These are phyloP conservation scores for Peromyscus aztecus DNA, from an alignment of 2,797 vertebrate genomes.

Conservation along the genomic window DNA sequence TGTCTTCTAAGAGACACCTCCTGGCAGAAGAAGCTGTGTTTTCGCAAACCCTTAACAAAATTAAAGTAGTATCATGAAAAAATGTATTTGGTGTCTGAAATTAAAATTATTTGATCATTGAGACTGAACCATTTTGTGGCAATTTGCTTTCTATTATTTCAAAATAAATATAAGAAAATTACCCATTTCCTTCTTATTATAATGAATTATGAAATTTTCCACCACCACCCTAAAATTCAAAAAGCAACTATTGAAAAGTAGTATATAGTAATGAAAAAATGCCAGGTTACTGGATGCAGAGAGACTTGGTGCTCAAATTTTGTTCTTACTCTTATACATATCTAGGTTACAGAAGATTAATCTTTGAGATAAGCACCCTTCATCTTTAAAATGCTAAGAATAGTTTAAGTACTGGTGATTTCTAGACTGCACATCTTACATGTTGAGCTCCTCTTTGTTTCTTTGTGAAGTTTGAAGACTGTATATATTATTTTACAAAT, in stretches of 20 bases:
- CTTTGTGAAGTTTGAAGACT: not conserved
- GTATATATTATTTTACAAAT: not conserved
- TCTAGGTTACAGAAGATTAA: not conserved
- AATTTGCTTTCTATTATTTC: constrained; percentile 39
- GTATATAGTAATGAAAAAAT: not conserved
- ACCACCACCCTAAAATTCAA: not conserved
- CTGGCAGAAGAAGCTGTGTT: not conserved
- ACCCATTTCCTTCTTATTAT: constrained; percentile 19
- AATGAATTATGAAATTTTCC: not conserved
- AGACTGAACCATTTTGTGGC: constrained; percentile 20
- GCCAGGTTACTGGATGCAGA: not conserved
- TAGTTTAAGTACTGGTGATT: not conserved
- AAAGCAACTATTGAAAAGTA: constrained; percentile 9
- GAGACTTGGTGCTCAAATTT: not conserved
- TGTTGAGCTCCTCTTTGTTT: not conserved
- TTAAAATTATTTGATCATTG: constrained; percentile 54
- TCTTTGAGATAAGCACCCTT: not conserved
- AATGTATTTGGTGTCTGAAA: constrained; percentile 48
- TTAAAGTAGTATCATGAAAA: constrained; percentile 54
- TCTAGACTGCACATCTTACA: not conserved
- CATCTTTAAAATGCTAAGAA: constrained; percentile 30
- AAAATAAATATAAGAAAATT: constrained; percentile 37
- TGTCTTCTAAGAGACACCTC: not conserved
- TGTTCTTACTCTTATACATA: not conserved
- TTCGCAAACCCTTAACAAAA: not conserved